phyloP scores from a whole-genome alignment of 2,113 vertebrate genomes.

The Erythrocercus mccallii region DNA sequence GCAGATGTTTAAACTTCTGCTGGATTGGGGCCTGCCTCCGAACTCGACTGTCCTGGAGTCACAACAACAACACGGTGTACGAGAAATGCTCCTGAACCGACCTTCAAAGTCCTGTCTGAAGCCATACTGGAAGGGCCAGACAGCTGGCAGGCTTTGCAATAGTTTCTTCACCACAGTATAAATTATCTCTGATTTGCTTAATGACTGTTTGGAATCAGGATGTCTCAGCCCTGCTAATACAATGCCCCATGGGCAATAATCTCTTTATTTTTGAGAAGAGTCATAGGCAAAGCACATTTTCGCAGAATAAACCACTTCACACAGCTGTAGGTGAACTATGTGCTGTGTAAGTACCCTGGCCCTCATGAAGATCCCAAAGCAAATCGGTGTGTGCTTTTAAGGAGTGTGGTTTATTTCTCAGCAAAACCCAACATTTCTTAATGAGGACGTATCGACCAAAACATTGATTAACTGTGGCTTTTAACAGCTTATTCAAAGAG shows the following conservation, averaged over 20 bases:
- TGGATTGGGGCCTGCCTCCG: background rate
- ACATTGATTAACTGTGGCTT: conserved; percentile 46
- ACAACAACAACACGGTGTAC: background rate
- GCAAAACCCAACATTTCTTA: conserved; percentile 4
- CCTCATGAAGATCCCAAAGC: background rate
- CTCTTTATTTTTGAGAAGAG: conserved; percentile 44
- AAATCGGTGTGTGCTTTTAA: background rate
- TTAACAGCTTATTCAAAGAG: conserved; percentile 50
- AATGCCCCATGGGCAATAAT: conserved; percentile 54
- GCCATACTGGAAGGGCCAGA: conserved; percentile 62
- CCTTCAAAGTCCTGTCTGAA: conserved; percentile 60
- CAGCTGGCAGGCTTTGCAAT: conserved; percentile 67
- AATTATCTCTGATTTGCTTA: conserved; percentile 68
- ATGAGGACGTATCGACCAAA: background rate
- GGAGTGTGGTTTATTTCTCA: background rate
- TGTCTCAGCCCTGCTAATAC: conserved; percentile 44
- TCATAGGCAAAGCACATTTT: conserved; percentile 37
- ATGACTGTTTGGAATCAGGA: conserved; percentile 69
- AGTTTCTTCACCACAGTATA: conserved; percentile 66
- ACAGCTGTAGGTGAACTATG: conserved; percentile 23
- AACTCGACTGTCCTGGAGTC: conserved; percentile 1
- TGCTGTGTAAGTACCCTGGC: conserved; percentile 2
- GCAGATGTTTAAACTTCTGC: conserved; percentile 26
- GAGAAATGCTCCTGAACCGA: background rate
- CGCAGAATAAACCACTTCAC: conserved; percentile 59